phyloP scores from a whole-genome alignment of 2,113 vertebrate genomes.

The Dryoscopus gambensis region DNA sequence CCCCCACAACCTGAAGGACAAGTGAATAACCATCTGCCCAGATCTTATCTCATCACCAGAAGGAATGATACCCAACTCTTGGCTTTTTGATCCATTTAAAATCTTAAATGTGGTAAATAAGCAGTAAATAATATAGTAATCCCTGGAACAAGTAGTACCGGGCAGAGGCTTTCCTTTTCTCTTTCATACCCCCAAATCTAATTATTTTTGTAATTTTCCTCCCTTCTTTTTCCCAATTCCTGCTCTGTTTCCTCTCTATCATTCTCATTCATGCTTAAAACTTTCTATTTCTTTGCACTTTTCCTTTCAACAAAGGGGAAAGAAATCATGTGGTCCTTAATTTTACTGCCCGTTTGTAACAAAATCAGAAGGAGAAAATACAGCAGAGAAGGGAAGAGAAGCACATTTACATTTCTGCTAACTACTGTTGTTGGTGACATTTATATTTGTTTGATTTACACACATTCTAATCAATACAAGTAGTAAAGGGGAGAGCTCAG shows the following conservation, averaged over 20 bases:
- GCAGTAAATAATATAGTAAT: neutral
- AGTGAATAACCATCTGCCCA: neutral
- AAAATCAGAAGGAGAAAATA: neutral
- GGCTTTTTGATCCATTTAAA: neutral
- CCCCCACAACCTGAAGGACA: neutral
- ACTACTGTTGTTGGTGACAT: neutral
- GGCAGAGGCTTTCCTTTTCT: neutral
- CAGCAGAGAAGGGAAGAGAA: neutral
- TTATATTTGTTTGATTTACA: constrained; percentile 6
- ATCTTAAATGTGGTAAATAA: neutral
- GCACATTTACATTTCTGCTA: neutral
- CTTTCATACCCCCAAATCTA: neutral
- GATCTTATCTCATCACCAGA: neutral
- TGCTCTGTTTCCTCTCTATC: neutral
- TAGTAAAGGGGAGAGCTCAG: neutral
- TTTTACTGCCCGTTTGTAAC: neutral
- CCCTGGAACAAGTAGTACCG: neutral
- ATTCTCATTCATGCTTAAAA: neutral
- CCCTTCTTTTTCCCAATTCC: neutral
- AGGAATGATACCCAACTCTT: neutral
- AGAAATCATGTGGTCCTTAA: neutral
- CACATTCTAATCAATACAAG: neutral
- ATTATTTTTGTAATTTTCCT: neutral
- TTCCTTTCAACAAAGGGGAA: neutral
- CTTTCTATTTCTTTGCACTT: neutral